phyloP scores from a whole-genome alignment of 2,113 vertebrate genomes.

The Euleptes europaea region DNA sequence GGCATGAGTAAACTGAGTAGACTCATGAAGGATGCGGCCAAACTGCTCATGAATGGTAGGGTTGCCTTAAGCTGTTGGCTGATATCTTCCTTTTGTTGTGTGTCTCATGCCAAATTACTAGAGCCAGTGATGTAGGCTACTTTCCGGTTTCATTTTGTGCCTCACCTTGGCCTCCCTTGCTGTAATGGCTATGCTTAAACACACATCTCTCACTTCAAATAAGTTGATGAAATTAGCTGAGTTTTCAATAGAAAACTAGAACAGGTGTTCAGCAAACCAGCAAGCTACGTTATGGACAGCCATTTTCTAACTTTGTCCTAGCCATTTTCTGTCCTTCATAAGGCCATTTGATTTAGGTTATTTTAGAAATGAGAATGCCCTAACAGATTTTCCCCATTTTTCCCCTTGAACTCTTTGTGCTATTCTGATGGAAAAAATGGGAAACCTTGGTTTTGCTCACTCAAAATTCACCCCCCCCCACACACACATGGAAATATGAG shows the following conservation, averaged over 20 bases:
- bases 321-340: background rate
- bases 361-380: too few relatives aligned
- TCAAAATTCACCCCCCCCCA: too few relatives aligned
- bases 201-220: background rate
- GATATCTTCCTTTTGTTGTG: background rate
- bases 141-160: conserved; percentile 22
- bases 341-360: background rate
- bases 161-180: background rate
- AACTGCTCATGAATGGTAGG: background rate
- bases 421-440: too few relatives aligned
- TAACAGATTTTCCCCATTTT: too few relatives aligned
- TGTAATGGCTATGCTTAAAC: background rate
- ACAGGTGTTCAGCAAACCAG: background rate
- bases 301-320: background rate
- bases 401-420: too few relatives aligned
- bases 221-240: background rate
- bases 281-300: background rate
- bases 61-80: background rate
- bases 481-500: too few relatives aligned
- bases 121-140: conserved; percentile 2
- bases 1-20: background rate
- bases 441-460: too few relatives aligned
- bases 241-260: background rate
- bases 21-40: conserved; percentile 3
- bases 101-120: conserved; percentile 22